Evolutionary conservation across 1,140 invertebrate species (phyloP).

Genomic region (Drosophila mauritiana): DNA sequence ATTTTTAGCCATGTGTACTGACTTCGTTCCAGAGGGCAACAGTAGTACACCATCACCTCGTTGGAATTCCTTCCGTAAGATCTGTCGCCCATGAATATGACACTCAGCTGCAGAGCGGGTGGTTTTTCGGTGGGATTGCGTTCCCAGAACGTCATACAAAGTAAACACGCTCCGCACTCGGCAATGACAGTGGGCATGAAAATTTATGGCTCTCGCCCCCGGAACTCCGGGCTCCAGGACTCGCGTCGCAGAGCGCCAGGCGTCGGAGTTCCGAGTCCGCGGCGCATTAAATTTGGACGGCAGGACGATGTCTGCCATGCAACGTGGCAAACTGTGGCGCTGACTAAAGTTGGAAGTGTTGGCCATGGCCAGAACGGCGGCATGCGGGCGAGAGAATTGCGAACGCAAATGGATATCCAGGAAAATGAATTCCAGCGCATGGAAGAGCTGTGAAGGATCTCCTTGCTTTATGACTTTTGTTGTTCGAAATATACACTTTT

Average conservation of each 20-base stretch:
- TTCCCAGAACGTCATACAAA: slow-evolving; percentile 44
- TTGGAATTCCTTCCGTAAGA: slow-evolving; percentile 18
- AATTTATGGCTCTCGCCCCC: slow-evolving; percentile 67
- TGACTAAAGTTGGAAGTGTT: slow-evolving; percentile 41
- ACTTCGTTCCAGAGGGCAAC: neutral
- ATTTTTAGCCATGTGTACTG: neutral
- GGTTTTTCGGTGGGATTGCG: slow-evolving; percentile 1
- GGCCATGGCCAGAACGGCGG: slow-evolving; percentile 26
- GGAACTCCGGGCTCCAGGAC: slow-evolving; percentile 4
- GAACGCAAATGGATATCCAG: slow-evolving; percentile 20
- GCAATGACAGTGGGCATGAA: slow-evolving; percentile 68
- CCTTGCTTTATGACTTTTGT: slow-evolving; percentile 15
- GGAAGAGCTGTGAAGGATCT: slow-evolving; percentile 28
- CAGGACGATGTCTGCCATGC: slow-evolving; percentile 35
- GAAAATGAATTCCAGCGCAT: slow-evolving; percentile 48
- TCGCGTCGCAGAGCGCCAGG: slow-evolving; percentile 3
- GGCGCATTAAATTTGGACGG: slow-evolving; percentile 64
- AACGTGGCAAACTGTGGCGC: slow-evolving; percentile 29
- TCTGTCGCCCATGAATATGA: slow-evolving; percentile 41
- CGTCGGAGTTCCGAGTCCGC: slow-evolving; percentile 54
- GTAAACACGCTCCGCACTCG: slow-evolving; percentile 55
- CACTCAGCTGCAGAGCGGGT: slow-evolving; percentile 23
- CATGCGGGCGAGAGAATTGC: slow-evolving; percentile 30
- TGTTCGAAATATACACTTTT: slow-evolving; percentile 49
- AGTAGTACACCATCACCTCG: neutral